Percentiles rank a stretch among this genome's conserved stretches.
Conservation (phyloP, 2,888 invertebrate genomes). For the Tridacna crocea region DNA sequence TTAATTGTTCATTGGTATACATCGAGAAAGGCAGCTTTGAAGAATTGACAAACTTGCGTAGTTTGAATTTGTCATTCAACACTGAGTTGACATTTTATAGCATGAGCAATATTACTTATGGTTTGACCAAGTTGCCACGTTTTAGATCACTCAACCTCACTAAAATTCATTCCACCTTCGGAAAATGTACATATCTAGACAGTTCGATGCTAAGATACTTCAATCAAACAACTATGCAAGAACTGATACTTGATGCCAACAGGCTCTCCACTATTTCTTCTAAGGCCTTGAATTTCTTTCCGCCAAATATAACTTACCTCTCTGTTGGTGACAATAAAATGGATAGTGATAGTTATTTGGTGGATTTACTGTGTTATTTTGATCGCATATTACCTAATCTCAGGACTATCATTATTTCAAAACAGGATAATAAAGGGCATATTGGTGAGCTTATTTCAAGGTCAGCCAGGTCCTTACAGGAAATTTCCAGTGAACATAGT, state of each 20-base stretch:
- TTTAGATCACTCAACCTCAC: not conserved
- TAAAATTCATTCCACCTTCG: not conserved
- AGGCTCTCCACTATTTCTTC: not conserved
- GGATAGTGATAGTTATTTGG: not conserved
- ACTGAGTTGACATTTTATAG: not conserved
- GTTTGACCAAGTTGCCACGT: not conserved
- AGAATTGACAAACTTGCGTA: not conserved
- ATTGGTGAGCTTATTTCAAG: not conserved
- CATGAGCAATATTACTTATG: not conserved
- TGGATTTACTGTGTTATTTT: not conserved
- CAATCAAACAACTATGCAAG: not conserved
- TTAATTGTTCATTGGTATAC: not conserved
- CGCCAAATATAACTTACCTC: not conserved
- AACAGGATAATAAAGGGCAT: not conserved
- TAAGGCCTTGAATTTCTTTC: not conserved
- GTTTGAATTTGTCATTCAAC: conserved; percentile 4
- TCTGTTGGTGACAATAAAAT: conserved; percentile 3
- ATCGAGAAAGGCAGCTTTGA: conserved; percentile 1
- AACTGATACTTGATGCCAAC: not conserved
- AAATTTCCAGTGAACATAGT: too few species aligned
- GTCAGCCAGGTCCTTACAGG: too few species aligned
- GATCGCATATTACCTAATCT: not conserved
- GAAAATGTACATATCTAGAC: not conserved
- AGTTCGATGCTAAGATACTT: not conserved
- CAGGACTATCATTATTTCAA: not conserved